Evolutionary conservation across 2,888 invertebrate species (phyloP), one percentile per base, ranked within the genome.

Genomic region (Acleris emargana): DNA sequence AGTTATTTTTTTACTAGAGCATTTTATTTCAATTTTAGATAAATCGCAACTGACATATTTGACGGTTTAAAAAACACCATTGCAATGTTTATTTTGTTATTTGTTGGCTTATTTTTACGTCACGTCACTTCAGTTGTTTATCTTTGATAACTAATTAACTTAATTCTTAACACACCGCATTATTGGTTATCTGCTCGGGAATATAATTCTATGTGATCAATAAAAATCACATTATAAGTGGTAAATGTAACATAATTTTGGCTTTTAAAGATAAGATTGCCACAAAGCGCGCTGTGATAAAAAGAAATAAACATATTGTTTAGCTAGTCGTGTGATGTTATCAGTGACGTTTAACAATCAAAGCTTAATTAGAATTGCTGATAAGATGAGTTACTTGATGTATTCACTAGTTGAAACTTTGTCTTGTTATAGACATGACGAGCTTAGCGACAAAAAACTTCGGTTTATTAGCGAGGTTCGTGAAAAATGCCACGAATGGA

Each of bases 321-420:
- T 57, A 54, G 57, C 60, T 55, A 43, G 32, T 60, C 49, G 53
- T 50, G n/a, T 17, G 53, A 59, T 54, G 38, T 68, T 69, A 69
- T 72, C 71, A 69, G 59, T 49, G 53, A 43, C 63, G 47, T 52
- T 22, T 54, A 43, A 58, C 62, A 83, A 86, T 87, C 85, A 84
- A 79, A 80, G 73, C 74, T 70, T 86, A 84, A 89, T 90, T 90
- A 86, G 70, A 87, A 88, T 89, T 89, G 84, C 75, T 89, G 90
- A 91, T 91, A 91, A 89, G 82, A 82, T 79, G 78, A 74, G 79
- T 84, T 84, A 83, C 82, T 80, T 82, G 83, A 84, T 74, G 76
- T 75, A 80, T 75, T 81, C 72, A 58, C 63, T 66, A 66, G 62
- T 60, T 49, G 43, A 53, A 18, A 50, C 64, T 67, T 66, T 58